These are phyloP conservation scores for Anomalospiza imberbis DNA, from an alignment of 2,797 vertebrate species.

Conservation along the genomic window DNA sequence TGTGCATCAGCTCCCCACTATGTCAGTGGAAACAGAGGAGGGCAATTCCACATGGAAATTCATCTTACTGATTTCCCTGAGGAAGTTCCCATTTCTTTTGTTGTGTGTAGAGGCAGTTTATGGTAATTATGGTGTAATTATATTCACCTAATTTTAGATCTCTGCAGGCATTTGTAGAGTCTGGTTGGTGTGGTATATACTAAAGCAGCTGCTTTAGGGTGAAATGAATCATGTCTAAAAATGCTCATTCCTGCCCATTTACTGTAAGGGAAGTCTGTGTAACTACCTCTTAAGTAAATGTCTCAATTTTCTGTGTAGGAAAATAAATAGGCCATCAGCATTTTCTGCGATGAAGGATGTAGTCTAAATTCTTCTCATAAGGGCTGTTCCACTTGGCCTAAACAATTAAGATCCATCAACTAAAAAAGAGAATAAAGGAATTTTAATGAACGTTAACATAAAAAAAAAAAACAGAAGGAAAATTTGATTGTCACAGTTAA, in stretches of 20 bases:
- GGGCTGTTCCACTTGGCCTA: neutral
- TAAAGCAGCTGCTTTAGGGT: neutral
- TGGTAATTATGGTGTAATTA: neutral
- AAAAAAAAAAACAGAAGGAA: neutral
- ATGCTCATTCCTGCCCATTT: neutral
- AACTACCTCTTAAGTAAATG: neutral
- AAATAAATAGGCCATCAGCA: slow-evolving; percentile 17
- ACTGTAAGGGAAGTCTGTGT: neutral
- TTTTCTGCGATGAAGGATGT: neutral
- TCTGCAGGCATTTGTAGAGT: neutral
- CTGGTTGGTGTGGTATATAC: neutral
- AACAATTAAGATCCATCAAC: neutral
- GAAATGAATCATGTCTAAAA: slow-evolving; percentile 1
- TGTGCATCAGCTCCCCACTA: neutral
- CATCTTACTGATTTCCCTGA: neutral
- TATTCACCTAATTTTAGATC: neutral
- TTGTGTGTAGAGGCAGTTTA: neutral
- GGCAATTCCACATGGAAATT: neutral
- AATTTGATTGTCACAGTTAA: neutral
- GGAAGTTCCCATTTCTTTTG: neutral
- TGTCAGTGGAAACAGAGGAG: neutral
- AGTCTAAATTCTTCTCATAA: neutral
- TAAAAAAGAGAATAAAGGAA: neutral
- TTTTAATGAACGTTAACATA: neutral
- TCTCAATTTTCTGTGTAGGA: neutral